Conservation (phyloP, 53 echinoderm and acorn worm genomes). For the Glandiceps talaboti region DNA sequence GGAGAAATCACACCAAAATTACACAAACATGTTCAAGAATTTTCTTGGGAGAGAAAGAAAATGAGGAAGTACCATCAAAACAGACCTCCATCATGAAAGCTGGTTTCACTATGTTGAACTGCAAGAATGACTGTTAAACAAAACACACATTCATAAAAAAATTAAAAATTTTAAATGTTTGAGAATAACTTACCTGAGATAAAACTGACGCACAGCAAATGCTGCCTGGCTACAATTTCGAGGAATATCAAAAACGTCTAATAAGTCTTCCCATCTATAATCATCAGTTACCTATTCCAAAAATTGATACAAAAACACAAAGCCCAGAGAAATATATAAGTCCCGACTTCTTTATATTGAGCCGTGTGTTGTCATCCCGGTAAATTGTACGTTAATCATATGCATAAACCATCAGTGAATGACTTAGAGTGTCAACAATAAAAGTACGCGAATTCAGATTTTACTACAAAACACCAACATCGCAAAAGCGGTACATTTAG, state of each 20-base stretch:
- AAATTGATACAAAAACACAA: conserved; percentile 5
- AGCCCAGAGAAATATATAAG: neutral
- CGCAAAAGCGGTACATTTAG: neutral
- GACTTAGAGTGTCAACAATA: neutral
- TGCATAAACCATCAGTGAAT: neutral
- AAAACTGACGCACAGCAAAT: conserved; percentile 49
- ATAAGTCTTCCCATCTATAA: conserved; percentile 49
- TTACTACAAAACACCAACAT: neutral
- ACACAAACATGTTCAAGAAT: too few species aligned
- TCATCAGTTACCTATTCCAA: conserved; percentile 39
- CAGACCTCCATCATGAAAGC: too few species aligned
- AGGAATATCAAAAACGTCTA: conserved; percentile 44
- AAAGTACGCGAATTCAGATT: neutral
- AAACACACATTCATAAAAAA: too few species aligned
- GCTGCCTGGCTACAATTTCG: conserved; percentile 49
- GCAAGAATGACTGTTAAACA: too few species aligned
- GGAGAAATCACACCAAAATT: too few species aligned
- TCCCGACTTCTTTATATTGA: neutral
- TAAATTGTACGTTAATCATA: neutral
- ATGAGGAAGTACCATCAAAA: too few species aligned
- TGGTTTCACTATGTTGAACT: too few species aligned
- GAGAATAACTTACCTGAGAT: conserved; percentile 15
- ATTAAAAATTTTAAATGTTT: too few species aligned
- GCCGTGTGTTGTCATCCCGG: neutral
- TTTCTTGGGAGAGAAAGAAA: too few species aligned